Conservation (phyloP, 1,140 invertebrate genomes). For the Periplaneta americana region DNA sequence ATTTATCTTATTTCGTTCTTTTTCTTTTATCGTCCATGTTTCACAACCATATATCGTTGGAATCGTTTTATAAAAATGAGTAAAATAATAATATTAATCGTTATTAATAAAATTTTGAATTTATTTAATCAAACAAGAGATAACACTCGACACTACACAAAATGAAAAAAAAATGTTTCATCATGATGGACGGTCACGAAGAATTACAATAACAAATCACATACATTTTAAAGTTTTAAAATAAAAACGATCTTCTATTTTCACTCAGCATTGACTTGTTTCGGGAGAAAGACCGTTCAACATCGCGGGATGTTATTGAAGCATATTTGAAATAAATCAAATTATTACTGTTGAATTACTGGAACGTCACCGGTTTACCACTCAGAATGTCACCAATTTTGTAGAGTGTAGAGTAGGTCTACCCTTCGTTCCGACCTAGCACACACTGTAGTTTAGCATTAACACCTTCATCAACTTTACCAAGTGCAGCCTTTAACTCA, state of each 20-base stretch:
- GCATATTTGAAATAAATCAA: neutral
- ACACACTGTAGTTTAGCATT: too few relatives aligned
- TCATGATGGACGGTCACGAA: neutral
- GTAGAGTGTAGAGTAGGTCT: neutral
- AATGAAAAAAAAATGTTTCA: neutral
- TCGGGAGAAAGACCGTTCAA: neutral
- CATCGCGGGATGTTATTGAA: neutral
- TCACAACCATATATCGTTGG: too few relatives aligned
- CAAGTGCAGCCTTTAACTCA: neutral
- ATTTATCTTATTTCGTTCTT: too few relatives aligned
- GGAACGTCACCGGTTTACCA: neutral
- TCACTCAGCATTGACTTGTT: neutral
- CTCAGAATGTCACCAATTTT: neutral
- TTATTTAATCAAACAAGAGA: too few relatives aligned
- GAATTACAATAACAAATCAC: slow-evolving; percentile 2
- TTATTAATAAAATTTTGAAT: too few relatives aligned
- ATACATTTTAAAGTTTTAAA: neutral
- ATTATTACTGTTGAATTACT: neutral
- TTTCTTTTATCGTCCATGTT: too few relatives aligned
- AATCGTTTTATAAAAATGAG: too few relatives aligned
- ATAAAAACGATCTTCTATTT: neutral
- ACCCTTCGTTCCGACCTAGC: neutral
- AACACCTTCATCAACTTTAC: neutral
- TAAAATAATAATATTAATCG: too few relatives aligned
- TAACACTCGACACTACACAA: too few relatives aligned